phyloP scores from a whole-genome alignment of 2,113 vertebrate species.

The Cranoglanis bouderius region DNA sequence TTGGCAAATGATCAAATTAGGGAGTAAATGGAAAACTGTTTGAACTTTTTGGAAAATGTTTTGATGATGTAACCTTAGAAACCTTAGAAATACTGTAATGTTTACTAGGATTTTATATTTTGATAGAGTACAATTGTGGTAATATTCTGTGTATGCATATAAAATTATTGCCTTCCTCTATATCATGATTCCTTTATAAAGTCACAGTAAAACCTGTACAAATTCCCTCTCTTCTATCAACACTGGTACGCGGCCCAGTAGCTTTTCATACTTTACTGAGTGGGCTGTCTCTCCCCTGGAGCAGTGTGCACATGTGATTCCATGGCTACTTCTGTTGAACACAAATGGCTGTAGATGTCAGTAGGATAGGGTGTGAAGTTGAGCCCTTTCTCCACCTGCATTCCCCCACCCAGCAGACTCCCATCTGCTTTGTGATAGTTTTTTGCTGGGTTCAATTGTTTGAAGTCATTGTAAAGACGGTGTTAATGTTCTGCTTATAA shows the following conservation, averaged over 20 bases:
- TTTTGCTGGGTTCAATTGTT: neutral
- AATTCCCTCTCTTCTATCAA: neutral
- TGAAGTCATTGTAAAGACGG: slow-evolving; percentile 3
- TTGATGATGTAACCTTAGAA: no score
- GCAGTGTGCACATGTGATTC: neutral
- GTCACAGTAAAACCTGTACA: neutral
- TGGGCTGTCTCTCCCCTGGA: neutral
- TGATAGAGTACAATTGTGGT: neutral
- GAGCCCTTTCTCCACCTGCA: neutral
- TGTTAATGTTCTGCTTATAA: slow-evolving; percentile 5
- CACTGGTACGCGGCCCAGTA: neutral
- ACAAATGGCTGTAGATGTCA: slow-evolving; percentile 21
- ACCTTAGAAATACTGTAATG: neutral
- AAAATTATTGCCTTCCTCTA: neutral
- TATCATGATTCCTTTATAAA: neutral
- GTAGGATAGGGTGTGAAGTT: slow-evolving; percentile 15
- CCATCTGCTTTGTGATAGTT: neutral
- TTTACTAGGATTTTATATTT: neutral
- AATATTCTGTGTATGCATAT: neutral
- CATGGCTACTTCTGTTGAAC: neutral
- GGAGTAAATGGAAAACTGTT: neutral
- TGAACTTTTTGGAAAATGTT: neutral
- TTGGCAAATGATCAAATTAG: neutral
- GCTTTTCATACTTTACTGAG: slow-evolving; percentile 15
- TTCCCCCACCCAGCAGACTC: neutral